A percentile compares a stretch with the other conserved stretches of the same genome.
Evolutionary conservation across 1,140 invertebrate genomes (phyloP).

Genomic region (Steinernema khuongi): DNA sequence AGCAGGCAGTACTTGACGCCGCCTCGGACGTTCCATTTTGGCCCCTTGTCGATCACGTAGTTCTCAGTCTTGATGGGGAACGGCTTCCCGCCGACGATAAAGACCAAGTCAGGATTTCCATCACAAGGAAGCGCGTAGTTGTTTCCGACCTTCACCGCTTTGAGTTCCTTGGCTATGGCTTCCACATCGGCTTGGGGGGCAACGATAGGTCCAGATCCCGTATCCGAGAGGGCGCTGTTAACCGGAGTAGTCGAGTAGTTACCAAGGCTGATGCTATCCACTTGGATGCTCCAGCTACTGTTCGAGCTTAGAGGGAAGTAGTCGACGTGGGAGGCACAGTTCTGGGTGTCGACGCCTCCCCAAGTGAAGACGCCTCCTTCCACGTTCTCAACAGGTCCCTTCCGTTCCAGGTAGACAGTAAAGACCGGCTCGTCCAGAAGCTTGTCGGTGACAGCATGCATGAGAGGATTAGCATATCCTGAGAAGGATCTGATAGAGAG

Average conservation of each 20-base stretch:
- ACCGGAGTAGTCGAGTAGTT: conserved; percentile 28
- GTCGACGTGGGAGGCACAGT: conserved; percentile 36
- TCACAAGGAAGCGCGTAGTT: background rate
- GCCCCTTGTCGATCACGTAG: background rate
- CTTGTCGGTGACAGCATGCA: background rate
- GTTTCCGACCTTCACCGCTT: conserved; percentile 14
- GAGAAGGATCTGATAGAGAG: conserved; percentile 30
- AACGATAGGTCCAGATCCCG: too few relatives aligned
- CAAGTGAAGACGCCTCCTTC: conserved; percentile 35
- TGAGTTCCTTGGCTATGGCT: conserved; percentile 21
- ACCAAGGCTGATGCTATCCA: conserved; percentile 26
- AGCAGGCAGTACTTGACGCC: too few relatives aligned
- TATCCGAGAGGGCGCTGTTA: too few relatives aligned
- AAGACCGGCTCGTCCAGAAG: conserved; percentile 33
- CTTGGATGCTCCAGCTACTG: conserved; percentile 39
- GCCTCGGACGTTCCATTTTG: too few relatives aligned
- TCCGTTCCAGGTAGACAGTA: conserved; percentile 37
- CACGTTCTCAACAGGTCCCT: conserved; percentile 29
- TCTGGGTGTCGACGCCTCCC: conserved; percentile 30
- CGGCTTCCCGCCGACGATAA: background rate
- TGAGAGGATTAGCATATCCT: conserved; percentile 23
- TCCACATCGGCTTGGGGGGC: conserved; percentile 29
- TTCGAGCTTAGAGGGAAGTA: conserved; percentile 33
- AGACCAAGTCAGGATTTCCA: background rate
- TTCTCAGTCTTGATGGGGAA: background rate